phyloP scores from a whole-genome alignment of 2,113 vertebrate species.

The Natator depressus region DNA sequence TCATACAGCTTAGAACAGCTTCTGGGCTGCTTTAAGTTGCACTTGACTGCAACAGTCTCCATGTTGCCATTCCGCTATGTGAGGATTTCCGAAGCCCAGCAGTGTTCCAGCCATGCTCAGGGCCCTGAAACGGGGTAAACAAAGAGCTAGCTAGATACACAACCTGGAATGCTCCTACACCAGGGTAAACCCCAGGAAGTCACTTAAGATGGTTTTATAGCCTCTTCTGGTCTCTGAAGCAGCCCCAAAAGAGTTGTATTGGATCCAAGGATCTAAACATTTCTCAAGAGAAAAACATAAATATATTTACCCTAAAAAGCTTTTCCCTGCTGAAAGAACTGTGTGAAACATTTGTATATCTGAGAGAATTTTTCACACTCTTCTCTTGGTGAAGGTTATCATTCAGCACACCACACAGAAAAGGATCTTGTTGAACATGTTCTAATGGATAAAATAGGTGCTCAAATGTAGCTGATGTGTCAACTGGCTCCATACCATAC shows the following conservation, averaged over 20 bases:
- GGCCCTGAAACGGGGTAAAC: neutral
- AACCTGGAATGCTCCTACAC: neutral
- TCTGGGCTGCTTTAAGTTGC: neutral
- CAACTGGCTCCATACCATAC: constrained; percentile 72
- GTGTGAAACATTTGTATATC: constrained; percentile 30
- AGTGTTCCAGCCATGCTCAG: neutral
- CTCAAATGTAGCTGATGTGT: constrained; percentile 65
- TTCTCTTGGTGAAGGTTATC: neutral
- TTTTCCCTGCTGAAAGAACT: constrained; percentile 20
- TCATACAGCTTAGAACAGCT: neutral
- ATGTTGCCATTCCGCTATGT: neutral
- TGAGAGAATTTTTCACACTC: neutral
- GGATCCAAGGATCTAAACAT: neutral
- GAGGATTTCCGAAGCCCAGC: neutral
- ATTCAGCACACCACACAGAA: constrained; percentile 65
- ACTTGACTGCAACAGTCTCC: neutral
- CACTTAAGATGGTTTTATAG: neutral
- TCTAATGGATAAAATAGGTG: constrained; percentile 63
- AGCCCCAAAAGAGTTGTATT: neutral
- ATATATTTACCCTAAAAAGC: constrained; percentile 61
- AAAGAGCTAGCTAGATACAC: neutral
- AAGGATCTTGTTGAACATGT: constrained; percentile 22
- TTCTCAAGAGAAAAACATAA: neutral
- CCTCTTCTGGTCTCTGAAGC: neutral
- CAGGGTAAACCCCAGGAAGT: neutral